phyloP scores from a whole-genome alignment of 2,888 invertebrate genomes.

The Caenorhabditis imperialis region DNA sequence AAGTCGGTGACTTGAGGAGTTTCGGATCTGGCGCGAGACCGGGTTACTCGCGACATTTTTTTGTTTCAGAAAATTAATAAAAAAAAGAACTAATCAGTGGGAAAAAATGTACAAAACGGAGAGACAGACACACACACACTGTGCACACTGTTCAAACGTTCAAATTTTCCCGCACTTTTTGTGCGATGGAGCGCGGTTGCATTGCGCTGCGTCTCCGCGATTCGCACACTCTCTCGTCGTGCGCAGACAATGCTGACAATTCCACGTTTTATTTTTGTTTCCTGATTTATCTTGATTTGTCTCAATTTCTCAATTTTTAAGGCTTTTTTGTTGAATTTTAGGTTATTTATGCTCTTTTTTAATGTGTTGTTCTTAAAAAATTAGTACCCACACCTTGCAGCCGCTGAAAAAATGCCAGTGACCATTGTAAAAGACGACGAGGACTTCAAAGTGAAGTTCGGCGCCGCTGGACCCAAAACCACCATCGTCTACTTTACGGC shows the following conservation, averaged over 20 bases:
- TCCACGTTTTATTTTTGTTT: not conserved
- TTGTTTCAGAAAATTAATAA: constrained; percentile 3
- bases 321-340: not conserved
- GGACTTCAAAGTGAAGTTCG: constrained; percentile 63
- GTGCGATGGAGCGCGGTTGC: constrained; percentile 34
- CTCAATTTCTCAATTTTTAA: not conserved
- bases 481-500: constrained; percentile 77
- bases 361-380: no score
- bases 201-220: constrained; percentile 4
- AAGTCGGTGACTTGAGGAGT: constrained; percentile 43
- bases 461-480: constrained; percentile 64
- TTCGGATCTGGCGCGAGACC: constrained; percentile 32
- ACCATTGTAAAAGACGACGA: constrained; percentile 64
- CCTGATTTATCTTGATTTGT: not conserved
- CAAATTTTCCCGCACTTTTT: constrained; percentile 47
- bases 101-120: not conserved
- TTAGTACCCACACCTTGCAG: no score
- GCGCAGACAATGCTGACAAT: constrained; percentile 31
- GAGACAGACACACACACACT: no score
- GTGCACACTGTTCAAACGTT: constrained; percentile 16
- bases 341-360: no score
- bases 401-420: constrained; percentile 70
- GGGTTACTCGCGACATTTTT: constrained; percentile 39
- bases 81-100: constrained; percentile 1
- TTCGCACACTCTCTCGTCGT: constrained; percentile 1